phyloP scores from a whole-genome alignment of 2,113 vertebrate species.

The Tyrannus savana region DNA sequence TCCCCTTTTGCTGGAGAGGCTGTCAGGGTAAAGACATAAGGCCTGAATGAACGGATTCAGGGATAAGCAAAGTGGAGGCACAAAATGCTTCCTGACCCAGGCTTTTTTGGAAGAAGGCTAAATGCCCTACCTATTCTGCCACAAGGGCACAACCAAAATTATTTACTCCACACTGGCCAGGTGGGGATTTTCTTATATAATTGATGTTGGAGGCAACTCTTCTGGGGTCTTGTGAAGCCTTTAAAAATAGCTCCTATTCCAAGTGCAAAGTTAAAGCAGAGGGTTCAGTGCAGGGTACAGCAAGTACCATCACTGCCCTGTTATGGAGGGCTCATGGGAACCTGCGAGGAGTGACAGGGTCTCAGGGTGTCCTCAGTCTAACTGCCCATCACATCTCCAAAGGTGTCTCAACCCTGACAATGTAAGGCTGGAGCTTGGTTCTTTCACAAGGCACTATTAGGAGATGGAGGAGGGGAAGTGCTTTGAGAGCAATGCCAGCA shows the following conservation, averaged over 20 bases:
- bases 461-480: background rate
- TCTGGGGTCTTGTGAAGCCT: background rate
- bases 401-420: background rate
- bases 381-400: background rate
- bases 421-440: fast-evolving
- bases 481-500: background rate
- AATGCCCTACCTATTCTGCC: background rate
- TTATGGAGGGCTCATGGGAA: background rate
- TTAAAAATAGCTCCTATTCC: background rate
- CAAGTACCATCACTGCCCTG: background rate
- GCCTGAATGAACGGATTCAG: background rate
- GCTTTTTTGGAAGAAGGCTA: background rate
- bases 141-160: background rate
- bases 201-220: background rate
- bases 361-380: fast-evolving
- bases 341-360: background rate
- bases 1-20: background rate
- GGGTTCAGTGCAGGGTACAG: background rate
- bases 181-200: background rate
- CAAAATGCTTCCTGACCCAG: background rate
- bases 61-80: background rate
- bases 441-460: fast-evolving
- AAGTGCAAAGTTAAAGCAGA: background rate
- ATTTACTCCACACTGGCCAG: background rate
- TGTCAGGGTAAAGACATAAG: background rate